Evolutionary conservation across 2,888 invertebrate genomes (phyloP), one percentile per base, ranked within the genome.

Genomic region (Chrysolina oricalcia): DNA sequence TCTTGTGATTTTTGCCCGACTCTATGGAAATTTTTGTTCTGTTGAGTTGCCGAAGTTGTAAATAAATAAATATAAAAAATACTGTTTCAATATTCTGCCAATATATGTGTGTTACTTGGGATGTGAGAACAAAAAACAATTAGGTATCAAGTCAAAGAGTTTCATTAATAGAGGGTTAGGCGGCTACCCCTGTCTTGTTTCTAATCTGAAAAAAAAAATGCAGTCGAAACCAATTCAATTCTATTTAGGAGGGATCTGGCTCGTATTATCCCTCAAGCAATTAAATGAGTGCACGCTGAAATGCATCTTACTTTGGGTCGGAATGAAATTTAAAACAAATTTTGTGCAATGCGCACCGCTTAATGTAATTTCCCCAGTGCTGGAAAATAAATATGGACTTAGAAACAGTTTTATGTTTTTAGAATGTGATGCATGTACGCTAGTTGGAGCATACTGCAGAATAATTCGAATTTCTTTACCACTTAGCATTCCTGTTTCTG

Each of bases 371-470:
- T n/a, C 59, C 27, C 27, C 27, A 15, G 59, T 15, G 50, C 50
- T 15, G 35, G 9, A 35, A 59, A 27, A 59, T 59, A 27, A 59
- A 59, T 59, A 59, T 59, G 59, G 9, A 35, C 59, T 59, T 23
- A n/a, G 15, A 59, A 59, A 27, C 35, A 59, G 59, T 59, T 59
- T 27, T 50, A n/a, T 50, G n/a, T 59, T 27, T 59, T 59, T n/a
- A 11, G 59, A 59, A 59, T 59, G 59, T 35, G 59, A 59, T 59
- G 27, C 59, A 59, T 59, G 23, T n/a, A 15, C 59, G 53, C n/a
- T 35, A 27, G n/a, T n/a, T 27, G 59, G 59, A n/a, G n/a, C 27
- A 59, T 35, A 27, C 50, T 59, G 15, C 8, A 27, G 59, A 8
- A 27, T 59, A 59, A 59, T 59, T 59, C n/a, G 35, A 23, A n/a